Conservation (phyloP, 2,888 invertebrate species). For the Tolmerus cingulatus region DNA sequence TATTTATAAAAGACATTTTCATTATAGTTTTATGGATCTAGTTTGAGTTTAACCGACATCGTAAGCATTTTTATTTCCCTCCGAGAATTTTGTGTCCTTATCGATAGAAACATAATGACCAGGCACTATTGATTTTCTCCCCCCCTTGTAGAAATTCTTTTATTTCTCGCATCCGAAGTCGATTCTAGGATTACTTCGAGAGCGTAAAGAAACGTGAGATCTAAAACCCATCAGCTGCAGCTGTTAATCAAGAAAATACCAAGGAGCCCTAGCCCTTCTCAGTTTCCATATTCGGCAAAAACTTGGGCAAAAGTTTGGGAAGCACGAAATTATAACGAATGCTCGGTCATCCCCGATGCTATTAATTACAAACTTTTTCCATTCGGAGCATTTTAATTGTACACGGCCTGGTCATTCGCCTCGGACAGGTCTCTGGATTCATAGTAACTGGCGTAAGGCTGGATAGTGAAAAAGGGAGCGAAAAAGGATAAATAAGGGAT, state of each 20-base stretch:
- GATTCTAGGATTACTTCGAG: not conserved
- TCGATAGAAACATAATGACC: not conserved
- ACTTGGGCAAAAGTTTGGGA: not conserved
- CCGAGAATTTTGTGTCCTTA: not conserved
- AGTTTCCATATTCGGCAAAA: not conserved
- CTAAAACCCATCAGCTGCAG: not conserved
- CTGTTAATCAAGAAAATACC: not conserved
- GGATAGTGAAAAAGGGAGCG: not conserved
- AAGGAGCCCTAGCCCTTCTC: not conserved
- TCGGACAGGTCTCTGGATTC: not conserved
- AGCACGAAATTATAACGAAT: not conserved
- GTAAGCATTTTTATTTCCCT: not conserved
- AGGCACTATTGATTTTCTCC: not conserved
- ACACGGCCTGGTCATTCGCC: not conserved
- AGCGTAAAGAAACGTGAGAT: not conserved
- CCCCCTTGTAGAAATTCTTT: not conserved
- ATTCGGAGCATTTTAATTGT: not conserved
- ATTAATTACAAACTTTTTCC: not conserved
- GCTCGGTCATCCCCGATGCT: not conserved
- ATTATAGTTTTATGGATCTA: not conserved
- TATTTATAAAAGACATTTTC: not conserved
- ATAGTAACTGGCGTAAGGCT: not conserved
- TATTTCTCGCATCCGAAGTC: not conserved
- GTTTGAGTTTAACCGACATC: not conserved
- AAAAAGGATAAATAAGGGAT: not conserved